Evolutionary conservation across 1,140 invertebrate genomes (phyloP).

Genomic region (Drosophila nannoptera): DNA sequence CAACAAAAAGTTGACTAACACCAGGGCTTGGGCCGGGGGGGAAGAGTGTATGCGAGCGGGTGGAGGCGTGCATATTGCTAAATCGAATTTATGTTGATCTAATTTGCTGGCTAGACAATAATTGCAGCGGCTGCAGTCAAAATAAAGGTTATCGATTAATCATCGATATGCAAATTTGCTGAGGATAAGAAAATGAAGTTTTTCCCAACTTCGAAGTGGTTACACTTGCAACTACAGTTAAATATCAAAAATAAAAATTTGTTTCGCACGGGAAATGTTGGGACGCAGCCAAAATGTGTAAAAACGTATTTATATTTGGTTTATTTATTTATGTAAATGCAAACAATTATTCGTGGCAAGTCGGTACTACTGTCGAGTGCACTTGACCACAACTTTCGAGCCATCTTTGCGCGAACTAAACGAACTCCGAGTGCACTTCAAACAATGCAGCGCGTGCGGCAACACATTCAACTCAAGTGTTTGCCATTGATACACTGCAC

Average conservation of each 20-base stretch:
- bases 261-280: no score
- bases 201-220: no score
- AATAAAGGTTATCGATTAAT: no score
- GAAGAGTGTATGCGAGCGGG: not conserved
- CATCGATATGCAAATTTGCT: no score
- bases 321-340: no score
- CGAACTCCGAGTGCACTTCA: conserved; percentile 41
- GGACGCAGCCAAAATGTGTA: no score
- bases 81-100: conserved; percentile 48
- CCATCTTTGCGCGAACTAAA: conserved; percentile 44
- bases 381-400: conserved; percentile 22
- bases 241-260: no score
- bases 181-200: no score
- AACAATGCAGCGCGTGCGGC: conserved; percentile 50
- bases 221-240: no score
- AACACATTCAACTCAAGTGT: conserved; percentile 46
- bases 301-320: no score
- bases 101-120: conserved; percentile 29
- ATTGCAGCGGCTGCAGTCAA: not conserved
- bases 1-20: conserved; percentile 60
- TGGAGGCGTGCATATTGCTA: conserved; percentile 37
- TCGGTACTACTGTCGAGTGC: not conserved
- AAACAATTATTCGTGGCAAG: conserved; percentile 23
- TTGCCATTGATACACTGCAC: conserved; percentile 55
- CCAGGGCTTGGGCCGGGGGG: conserved; percentile 2